These are phyloP conservation scores for Hemicrepidius hirtus DNA, from an alignment of 2,888 invertebrate genomes.

Conservation along the genomic window DNA sequence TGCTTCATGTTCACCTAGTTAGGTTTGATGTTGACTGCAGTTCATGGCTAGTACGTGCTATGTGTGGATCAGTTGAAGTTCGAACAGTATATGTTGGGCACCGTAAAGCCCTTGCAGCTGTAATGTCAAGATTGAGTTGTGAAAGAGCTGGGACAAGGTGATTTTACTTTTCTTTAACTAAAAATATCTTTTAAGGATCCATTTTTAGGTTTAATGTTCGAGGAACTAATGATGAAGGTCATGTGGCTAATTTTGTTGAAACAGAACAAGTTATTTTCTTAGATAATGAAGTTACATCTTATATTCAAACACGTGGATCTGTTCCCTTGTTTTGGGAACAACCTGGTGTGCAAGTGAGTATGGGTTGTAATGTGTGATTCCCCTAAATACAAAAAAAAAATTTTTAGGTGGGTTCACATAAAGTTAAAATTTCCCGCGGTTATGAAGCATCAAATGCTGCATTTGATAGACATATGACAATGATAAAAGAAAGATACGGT, in stretches of 20 bases:
- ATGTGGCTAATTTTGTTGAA: constrained; percentile 99
- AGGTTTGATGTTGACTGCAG: constrained; percentile 93
- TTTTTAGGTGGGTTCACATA: constrained; percentile 93
- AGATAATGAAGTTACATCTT: constrained; percentile 93
- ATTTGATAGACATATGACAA: constrained; percentile 91
- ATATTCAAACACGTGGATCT: constrained; percentile 95
- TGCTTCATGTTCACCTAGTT: constrained; percentile 93
- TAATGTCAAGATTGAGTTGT: constrained; percentile 96
- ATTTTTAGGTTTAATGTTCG: constrained; percentile 91
- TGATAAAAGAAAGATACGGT: constrained; percentile 92
- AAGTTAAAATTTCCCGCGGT: constrained; percentile 96
- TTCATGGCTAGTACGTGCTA: constrained; percentile 94
- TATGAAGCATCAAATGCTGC: constrained; percentile 95
- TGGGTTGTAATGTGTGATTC: background rate
- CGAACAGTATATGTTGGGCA: constrained; percentile 98
- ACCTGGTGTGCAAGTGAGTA: constrained; percentile 89
- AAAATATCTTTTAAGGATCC: constrained; percentile 15
- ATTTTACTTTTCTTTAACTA: background rate
- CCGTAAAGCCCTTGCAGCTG: constrained; percentile 94
- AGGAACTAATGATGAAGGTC: constrained; percentile 99
- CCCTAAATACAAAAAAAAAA: background rate
- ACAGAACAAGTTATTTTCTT: constrained; percentile 97
- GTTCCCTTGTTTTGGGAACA: constrained; percentile 99
- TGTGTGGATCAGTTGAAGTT: constrained; percentile 98
- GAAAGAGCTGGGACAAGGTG: constrained; percentile 96